Evolutionary conservation across 1,140 invertebrate genomes (phyloP), one percentile per base, ranked within the genome.

Genomic region (Euwallacea fornicatus): DNA sequence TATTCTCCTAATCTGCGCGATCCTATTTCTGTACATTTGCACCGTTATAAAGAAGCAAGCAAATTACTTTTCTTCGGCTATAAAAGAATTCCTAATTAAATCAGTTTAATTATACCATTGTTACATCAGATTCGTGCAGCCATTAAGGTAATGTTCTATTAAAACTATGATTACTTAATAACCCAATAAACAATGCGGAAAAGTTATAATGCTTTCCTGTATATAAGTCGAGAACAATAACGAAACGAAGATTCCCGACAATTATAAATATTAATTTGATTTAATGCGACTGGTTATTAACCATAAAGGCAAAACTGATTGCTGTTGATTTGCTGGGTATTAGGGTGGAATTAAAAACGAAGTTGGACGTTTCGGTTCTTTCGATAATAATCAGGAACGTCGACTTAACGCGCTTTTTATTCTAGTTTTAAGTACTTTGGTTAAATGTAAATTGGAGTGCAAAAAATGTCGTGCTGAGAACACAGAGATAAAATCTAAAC

Each of bases 81-180:
- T 60, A 42, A 56, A 56, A 8, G 54, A 56, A 16, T 56, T 56
- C 16, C 8, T 16, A 69, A 69, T 69, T 61, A 69, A 69, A 56
- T 61, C 41, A 8, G 33, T 62, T 62, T 69, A 71, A 71, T 71
- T 65, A 65, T 65, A 55, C 44, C 56, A 71, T 71, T 71, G 69
- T 71, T 71, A 71, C 62, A 66, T 71, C 50, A 71, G 44, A 16
- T 71, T 71, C 69, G 59, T 71, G 69, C 53, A 42, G 50, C 61
- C 56, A 70, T 71, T 71, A 71, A 66, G 61, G 61, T 71, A 71
- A 71, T 71, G 69, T 71, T 71, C 69, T 71, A 71, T 65, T 65
- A 71, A 71, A 71, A 58, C 69, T 71, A 71, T 71, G 69, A 66
- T 71, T 71, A 71, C 69, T 66, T 71, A 71, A 71, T 71, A 71